Evolutionary conservation across 2,888 invertebrate species (phyloP), one percentile per base, ranked within the genome.

Genomic region (Prionchulus punctatus): DNA sequence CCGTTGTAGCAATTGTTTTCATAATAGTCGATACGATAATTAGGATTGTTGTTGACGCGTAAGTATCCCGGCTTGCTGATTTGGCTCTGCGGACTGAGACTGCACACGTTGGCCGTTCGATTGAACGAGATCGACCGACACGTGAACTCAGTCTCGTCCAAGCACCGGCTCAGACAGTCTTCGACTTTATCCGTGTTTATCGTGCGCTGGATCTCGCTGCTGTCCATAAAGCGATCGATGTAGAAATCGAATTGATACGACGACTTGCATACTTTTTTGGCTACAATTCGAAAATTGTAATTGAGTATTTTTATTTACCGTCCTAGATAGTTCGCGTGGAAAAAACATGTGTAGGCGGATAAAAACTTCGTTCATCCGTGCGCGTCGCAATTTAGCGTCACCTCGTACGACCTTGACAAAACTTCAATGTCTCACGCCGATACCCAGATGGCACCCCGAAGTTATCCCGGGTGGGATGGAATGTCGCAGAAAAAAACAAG

Each of bases 1-100:
- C 69, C 60, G 55, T 70, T 70, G 55, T 64, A 66, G 56, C 70
- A 70, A 58, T 67, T 68, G 59, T 67, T 70, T 58, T 70, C 70
- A 54, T 70, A 70, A 58, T 70, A 70, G 56, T 70, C 70, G 31
- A 70, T 66, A 4, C 70, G 57, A 60, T 61, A 70, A 58, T 70
- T 70, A 15, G 70, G 70, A 53, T 70, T 68, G 60, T 67, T 70
- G 60, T 70, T 70, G 53, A 70, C 59, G 3, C 64, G 62, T 54
- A 70, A 65, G 25, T 62, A 59, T 26, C 62, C 59, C 23, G 70
- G 70, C 57, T 66, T 65, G 55, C 67, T 68, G 30, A 70, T 62
- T 56, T 67, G 69, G 49, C 65, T 67, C 56, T 70, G 65, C 47
- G 63, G 60, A 7, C 67, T 67, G 53, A 70, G 55, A 49, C 36